A percentile compares a stretch with the other conserved stretches of the same genome.
Conservation (phyloP, 2,113 vertebrate genomes). For the Hydrochoerus hydrochaeris region DNA sequence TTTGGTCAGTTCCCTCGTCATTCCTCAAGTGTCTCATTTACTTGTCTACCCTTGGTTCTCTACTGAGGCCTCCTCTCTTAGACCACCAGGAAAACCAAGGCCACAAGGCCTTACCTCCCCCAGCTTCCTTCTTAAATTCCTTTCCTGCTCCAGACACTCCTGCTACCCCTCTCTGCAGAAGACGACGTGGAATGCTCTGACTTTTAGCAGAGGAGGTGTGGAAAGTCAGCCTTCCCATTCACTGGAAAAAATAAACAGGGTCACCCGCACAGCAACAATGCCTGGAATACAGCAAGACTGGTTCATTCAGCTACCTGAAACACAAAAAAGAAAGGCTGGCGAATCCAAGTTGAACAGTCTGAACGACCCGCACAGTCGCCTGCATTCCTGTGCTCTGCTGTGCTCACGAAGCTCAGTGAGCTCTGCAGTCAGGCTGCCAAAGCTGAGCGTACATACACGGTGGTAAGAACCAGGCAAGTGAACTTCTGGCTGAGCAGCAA, state of each 20-base stretch:
- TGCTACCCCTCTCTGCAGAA: neutral
- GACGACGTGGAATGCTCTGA: neutral
- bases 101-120: neutral
- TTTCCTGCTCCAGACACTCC: neutral
- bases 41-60: neutral
- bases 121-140: neutral
- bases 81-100: neutral
- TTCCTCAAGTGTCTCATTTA: neutral
- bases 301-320: neutral
- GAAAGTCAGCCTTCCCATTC: neutral
- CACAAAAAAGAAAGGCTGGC: fast-evolving
- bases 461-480: neutral
- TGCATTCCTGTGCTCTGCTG: fast-evolving
- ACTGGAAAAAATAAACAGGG: neutral
- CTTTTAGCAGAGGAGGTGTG: neutral
- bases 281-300: neutral
- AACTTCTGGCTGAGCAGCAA: neutral
- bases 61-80: neutral
- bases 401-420: fast-evolving
- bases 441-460: neutral
- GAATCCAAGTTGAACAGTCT: fast-evolving
- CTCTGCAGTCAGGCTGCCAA: neutral
- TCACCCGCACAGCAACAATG: fast-evolving
- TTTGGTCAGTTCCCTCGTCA: neutral
- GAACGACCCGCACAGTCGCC: neutral